phyloP scores from a whole-genome alignment of 2,888 invertebrate species.

The Teleiodes luculella region DNA sequence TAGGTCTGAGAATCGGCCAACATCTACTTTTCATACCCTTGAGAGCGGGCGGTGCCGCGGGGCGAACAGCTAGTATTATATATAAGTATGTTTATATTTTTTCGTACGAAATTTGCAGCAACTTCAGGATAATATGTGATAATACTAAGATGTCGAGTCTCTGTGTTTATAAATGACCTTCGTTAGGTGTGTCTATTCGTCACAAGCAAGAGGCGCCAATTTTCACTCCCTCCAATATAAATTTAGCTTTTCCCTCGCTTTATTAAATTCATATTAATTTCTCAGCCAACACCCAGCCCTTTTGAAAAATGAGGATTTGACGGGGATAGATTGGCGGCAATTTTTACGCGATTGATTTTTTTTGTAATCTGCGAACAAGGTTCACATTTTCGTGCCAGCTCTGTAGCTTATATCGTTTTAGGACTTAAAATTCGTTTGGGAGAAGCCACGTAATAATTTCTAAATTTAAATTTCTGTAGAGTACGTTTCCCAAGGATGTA shows the following conservation, averaged over 20 bases:
- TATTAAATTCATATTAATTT: constrained; percentile 8
- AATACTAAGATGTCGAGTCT: neutral
- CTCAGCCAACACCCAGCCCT: neutral
- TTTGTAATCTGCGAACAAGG: neutral
- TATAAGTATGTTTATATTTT: no score
- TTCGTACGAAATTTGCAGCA: no score
- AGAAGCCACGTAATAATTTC: no score
- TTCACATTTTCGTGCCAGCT: no score
- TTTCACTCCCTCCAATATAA: constrained; percentile 3
- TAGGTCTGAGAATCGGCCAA: no score
- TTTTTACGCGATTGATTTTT: neutral
- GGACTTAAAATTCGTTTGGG: no score
- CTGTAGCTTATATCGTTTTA: no score
- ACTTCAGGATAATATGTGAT: neutral
- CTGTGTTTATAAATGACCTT: neutral
- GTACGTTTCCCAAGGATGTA: no score
- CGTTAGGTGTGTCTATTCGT: neutral
- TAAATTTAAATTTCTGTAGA: no score
- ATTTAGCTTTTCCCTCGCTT: neutral
- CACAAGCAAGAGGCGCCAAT: neutral
- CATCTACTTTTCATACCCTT: no score
- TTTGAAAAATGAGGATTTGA: constrained; percentile 1
- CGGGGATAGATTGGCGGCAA: neutral
- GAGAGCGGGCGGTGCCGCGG: no score
- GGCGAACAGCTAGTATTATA: no score